Conservation (phyloP, 2,113 vertebrate species). For the Caranx melampygus region DNA sequence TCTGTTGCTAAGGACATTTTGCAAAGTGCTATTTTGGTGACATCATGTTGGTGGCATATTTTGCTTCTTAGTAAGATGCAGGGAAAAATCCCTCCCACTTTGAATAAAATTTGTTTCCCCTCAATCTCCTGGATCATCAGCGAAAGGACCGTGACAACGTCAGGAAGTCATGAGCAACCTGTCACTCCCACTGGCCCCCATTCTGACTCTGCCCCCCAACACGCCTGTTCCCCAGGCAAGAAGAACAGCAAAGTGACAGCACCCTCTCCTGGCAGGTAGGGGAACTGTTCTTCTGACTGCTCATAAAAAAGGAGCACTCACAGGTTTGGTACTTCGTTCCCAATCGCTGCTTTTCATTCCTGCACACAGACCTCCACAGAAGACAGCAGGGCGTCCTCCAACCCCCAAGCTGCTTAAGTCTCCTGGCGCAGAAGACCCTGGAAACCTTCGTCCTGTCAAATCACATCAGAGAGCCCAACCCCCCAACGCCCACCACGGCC, state of each 20-base stretch:
- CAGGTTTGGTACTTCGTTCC: neutral
- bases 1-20: neutral
- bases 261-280: conserved; percentile 90
- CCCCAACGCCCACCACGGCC: conserved; percentile 16
- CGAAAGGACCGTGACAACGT: conserved; percentile 84
- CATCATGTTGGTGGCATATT: neutral
- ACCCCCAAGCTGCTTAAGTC: conserved; percentile 87
- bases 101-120: neutral
- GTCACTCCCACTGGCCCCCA: conserved; percentile 76
- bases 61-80: neutral
- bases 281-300: neutral
- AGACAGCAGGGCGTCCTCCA: conserved; percentile 83
- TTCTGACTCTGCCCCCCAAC: conserved; percentile 75
- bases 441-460: conserved; percentile 90
- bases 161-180: conserved; percentile 87
- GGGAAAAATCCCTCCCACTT: neutral
- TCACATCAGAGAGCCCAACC: conserved; percentile 74
- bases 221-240: conserved; percentile 84
- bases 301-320: neutral
- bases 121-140: conserved; percentile 65
- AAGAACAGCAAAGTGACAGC: conserved; percentile 84
- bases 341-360: neutral
- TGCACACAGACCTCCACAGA: conserved; percentile 80
- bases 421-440: conserved; percentile 83
- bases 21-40: neutral